phyloP scores from a whole-genome alignment of 37 sponge, comb jelly and placozoan species.

The Chondrosia reniformis region DNA sequence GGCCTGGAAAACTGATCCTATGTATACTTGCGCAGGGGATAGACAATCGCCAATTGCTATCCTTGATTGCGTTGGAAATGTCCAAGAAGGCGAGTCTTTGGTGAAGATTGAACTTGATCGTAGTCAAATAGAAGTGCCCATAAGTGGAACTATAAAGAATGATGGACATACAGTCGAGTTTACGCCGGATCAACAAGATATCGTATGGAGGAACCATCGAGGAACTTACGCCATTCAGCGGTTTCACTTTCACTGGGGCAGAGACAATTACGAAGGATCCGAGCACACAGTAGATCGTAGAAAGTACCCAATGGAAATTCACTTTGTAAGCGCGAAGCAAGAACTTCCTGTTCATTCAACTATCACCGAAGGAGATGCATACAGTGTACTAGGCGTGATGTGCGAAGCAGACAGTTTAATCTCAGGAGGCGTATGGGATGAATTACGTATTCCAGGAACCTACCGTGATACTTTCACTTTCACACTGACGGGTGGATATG shows the following conservation, averaged over 20 bases:
- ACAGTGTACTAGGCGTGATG: conserved; percentile 38
- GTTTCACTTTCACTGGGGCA: conserved; percentile 69
- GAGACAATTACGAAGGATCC: conserved; percentile 23
- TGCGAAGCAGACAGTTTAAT: not conserved
- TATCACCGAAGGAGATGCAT: not conserved
- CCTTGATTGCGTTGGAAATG: not conserved
- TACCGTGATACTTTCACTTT: not conserved
- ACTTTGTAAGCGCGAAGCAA: conserved; percentile 35
- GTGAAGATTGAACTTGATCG: too few species aligned
- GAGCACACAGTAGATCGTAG: conserved; percentile 35
- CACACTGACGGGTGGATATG: not conserved
- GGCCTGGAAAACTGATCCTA: conserved; percentile 18
- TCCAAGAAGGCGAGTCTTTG: not conserved
- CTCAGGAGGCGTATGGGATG: not conserved
- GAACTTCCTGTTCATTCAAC: not conserved
- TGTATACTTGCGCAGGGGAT: not conserved
- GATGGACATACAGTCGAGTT: conserved; percentile 10
- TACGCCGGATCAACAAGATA: not conserved
- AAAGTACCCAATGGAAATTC: conserved; percentile 25
- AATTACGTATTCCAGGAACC: not conserved
- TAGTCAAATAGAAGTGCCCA: not conserved
- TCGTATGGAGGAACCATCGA: not conserved
- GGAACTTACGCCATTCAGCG: conserved; percentile 39
- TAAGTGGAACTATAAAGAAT: not conserved
- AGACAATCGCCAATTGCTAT: conserved; percentile 1